Evolutionary conservation across 1,140 invertebrate species (phyloP), one percentile per base, ranked within the genome.

Genomic region (Euborellia annulipes): DNA sequence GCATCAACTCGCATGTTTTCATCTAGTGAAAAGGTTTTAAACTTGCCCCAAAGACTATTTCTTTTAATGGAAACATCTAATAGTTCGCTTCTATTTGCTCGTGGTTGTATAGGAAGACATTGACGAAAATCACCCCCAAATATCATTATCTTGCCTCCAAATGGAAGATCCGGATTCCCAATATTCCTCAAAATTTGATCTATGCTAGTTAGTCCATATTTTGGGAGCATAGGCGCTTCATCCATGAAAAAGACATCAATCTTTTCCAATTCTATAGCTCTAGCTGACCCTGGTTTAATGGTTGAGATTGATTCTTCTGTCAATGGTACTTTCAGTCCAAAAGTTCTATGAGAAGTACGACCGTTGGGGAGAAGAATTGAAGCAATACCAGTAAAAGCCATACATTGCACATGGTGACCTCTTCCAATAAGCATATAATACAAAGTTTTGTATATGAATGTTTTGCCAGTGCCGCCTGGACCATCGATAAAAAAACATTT

Each of bases 211-310:
- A 27, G 11, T 27, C 23, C 23, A 27, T 27, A 27, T 27, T 27
- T 27, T 27, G 23, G 23, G 11, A 27, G 23, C 23, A 27, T 27
- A 4, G 23, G 23, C 4, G 23, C 23, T 27, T 27, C 23, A 27
- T 27, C 23, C 23, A 27, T 48, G 47, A 44, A 16, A n/a, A 45
- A 45, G 17, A 49, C 16, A 23, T 41, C 20, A 14, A 40, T 36
- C 23, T 49, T 16, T 41, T 36, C 43, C 6, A 52, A 30, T 38
- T 50, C 36, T 37, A 41, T 17, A 11, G 27, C 50, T 46, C 49
- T 14, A 37, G 39, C 36, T 18, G 52, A 51, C 18, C 62, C 45
- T 61, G 65, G 34, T 62, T 51, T 51, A 20, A 55, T 50, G 22
- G 41, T 52, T 11, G 50, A 49, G 9, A 44, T 36, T 2, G 54